Conservation (phyloP, 2,113 vertebrate species). For the Agapornis roseicollis region DNA sequence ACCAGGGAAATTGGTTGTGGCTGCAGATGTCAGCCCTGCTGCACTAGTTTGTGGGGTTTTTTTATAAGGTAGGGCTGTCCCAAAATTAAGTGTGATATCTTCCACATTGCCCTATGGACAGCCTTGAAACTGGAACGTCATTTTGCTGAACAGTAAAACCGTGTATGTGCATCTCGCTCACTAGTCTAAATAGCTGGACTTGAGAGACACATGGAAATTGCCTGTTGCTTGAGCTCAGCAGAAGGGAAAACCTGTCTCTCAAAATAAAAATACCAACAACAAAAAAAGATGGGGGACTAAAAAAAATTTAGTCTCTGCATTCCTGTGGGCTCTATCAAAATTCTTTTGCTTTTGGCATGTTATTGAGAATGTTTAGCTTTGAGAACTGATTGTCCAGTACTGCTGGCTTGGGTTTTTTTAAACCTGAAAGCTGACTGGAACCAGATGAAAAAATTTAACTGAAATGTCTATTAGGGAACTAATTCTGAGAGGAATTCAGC, state of each 20-base stretch:
- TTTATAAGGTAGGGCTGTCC: neutral
- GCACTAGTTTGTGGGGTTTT: neutral
- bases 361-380: conserved; percentile 37
- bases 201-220: neutral
- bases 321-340: conserved; percentile 59
- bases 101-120: neutral
- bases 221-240: conserved; percentile 31
- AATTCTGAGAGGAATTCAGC: neutral
- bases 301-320: conserved; percentile 9
- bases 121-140: neutral
- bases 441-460: conserved; percentile 46
- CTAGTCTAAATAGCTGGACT: neutral
- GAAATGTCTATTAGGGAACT: neutral
- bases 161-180: neutral
- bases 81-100: neutral
- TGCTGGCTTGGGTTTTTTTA: conserved; percentile 1
- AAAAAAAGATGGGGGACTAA: accelerated
- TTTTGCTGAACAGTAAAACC: neutral
- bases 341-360: conserved; percentile 32
- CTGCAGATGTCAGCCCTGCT: neutral
- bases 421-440: conserved; percentile 25
- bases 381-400: conserved; percentile 21
- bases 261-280: neutral
- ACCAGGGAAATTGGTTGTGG: neutral
- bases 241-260: conserved; percentile 4